Evolutionary conservation across 2,888 invertebrate species (phyloP).

Genomic region (Stenodera caucasica): DNA sequence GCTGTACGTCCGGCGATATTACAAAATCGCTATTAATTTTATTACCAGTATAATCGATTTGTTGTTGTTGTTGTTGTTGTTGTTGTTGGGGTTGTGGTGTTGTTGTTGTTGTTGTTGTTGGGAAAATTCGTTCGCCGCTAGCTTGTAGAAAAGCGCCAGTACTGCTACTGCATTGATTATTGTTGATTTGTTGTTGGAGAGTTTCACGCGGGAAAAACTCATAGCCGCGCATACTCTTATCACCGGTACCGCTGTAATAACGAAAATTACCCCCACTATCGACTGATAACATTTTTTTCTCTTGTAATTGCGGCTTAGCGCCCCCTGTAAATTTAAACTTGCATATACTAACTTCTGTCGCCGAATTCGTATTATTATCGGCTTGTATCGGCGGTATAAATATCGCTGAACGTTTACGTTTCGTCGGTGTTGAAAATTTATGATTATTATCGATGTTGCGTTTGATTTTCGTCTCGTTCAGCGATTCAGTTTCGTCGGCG

Average conservation of each 20-base stretch:
- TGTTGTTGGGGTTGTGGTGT: neutral
- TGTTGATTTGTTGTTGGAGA: constrained; percentile 63
- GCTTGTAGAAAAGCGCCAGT: constrained; percentile 59
- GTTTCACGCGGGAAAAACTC: constrained; percentile 77
- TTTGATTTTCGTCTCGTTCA: constrained; percentile 50
- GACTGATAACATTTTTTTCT: constrained; percentile 89
- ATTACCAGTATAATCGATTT: constrained; percentile 45
- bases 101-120: constrained; percentile 41
- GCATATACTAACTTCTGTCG: constrained; percentile 80
- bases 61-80: too few relatives aligned
- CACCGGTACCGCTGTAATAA: constrained; percentile 84
- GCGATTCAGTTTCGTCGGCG: constrained; percentile 50
- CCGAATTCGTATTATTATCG: constrained; percentile 73
- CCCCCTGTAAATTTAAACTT: constrained; percentile 94
- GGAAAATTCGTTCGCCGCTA: constrained; percentile 60
- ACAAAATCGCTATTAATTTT: constrained; percentile 48
- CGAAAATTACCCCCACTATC: constrained; percentile 84
- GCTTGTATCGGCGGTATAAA: constrained; percentile 82
- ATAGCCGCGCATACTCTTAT: constrained; percentile 74
- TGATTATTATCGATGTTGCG: constrained; percentile 50
- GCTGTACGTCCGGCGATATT: constrained; percentile 46
- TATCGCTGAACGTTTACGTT: constrained; percentile 79
- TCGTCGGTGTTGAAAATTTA: constrained; percentile 59
- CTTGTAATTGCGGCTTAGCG: constrained; percentile 83
- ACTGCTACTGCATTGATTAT: constrained; percentile 56